A percentile compares a stretch with the other conserved stretches of the same genome.
These are phyloP conservation scores for Pogona vitticeps DNA, from an alignment of 2,113 vertebrate species.

Conservation along the genomic window DNA sequence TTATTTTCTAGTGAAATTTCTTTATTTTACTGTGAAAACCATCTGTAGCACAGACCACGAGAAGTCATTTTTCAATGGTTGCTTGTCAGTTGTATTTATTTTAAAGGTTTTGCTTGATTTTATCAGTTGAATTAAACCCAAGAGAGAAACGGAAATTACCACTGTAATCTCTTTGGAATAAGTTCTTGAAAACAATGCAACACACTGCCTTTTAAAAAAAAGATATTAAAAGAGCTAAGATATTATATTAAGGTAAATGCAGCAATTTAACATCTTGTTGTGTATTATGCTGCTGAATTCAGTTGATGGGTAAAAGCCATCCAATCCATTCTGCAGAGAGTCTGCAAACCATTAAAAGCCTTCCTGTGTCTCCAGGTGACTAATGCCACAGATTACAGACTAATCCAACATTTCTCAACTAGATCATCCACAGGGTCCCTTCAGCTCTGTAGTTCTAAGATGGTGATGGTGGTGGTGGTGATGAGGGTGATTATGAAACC, in stretches of 20 bases:
- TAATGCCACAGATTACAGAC: neutral
- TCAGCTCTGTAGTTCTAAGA: too few species aligned
- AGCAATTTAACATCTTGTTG: neutral
- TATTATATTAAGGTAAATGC: neutral
- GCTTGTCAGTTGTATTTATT: slow-evolving; percentile 8
- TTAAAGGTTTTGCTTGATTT: neutral
- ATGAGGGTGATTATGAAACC: too few species aligned
- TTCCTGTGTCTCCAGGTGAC: neutral
- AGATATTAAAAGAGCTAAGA: neutral
- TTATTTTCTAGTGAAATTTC: slow-evolving; percentile 6
- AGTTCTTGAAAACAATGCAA: slow-evolving; percentile 7
- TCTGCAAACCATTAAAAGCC: neutral
- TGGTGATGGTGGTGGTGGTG: too few species aligned
- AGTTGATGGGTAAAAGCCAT: slow-evolving; percentile 1
- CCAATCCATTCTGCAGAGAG: neutral
- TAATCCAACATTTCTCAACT: neutral
- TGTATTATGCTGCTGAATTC: neutral
- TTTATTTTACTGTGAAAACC: neutral
- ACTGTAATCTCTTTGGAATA: neutral
- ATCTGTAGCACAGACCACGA: neutral
- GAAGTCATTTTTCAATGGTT: neutral
- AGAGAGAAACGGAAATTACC: neutral
- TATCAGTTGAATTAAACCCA: neutral
- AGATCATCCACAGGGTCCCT: too few species aligned
- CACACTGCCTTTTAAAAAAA: neutral